These are phyloP conservation scores for Propithecus perrieri DNA, from an alignment of 2,797 vertebrate genomes.

Conservation along the genomic window DNA sequence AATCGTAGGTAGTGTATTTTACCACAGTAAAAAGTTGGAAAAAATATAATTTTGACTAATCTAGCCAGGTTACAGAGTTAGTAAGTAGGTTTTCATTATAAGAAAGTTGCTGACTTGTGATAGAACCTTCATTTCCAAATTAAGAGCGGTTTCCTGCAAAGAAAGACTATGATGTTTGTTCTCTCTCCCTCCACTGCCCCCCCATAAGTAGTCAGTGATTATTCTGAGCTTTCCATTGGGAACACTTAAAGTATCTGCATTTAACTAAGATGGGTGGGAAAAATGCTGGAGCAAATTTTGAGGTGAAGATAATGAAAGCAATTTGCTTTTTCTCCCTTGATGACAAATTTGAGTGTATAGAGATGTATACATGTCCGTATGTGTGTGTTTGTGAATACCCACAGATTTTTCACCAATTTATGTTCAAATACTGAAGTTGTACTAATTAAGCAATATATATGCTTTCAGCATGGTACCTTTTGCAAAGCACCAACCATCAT, in stretches of 20 bases:
- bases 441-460: neutral
- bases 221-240: neutral
- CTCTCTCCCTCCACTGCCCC: too few relatives aligned
- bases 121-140: conserved; percentile 36
- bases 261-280: neutral
- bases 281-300: neutral
- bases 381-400: neutral
- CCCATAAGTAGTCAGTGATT: neutral
- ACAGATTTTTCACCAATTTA: neutral
- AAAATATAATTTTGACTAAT: conserved; percentile 16
- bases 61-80: neutral
- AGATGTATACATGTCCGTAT: neutral
- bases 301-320: neutral
- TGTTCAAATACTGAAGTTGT: neutral
- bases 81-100: neutral
- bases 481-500: neutral
- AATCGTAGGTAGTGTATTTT: neutral
- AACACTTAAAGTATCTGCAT: neutral
- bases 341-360: neutral
- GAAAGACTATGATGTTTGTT: neutral
- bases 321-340: conserved; percentile 28
- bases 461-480: neutral
- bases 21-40: neutral
- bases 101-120: conserved; percentile 48
- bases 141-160: neutral